Conservation (phyloP, 2,888 invertebrate species). For the Philonicus albiceps region DNA sequence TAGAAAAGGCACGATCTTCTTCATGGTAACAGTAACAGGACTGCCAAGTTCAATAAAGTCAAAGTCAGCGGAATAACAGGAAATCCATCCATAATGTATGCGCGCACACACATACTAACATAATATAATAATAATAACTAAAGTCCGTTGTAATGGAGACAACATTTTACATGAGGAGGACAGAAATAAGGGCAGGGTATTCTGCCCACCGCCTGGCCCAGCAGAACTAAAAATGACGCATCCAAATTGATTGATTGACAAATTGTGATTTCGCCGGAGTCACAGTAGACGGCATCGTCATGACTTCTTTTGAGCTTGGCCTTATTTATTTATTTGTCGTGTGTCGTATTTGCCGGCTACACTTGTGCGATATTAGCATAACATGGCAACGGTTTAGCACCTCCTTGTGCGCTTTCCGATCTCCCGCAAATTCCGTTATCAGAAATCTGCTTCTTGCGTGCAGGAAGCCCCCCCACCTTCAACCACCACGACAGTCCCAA, state of each 20-base stretch:
- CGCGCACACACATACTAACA: background rate
- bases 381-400: conserved; percentile 28
- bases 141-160: conserved; percentile 10
- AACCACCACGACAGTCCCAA: background rate
- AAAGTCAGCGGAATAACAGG: conserved; percentile 22
- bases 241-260: conserved; percentile 40
- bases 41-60: conserved; percentile 34
- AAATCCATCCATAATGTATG: conserved; percentile 26
- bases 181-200: no score
- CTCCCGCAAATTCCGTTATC: background rate
- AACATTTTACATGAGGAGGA: background rate
- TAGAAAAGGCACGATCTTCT: background rate
- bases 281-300: background rate
- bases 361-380: background rate
- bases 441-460: background rate
- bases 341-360: conserved; percentile 2
- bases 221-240: conserved; percentile 21
- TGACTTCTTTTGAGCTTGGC: background rate
- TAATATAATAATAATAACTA: conserved; percentile 2
- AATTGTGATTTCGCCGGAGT: conserved; percentile 1
- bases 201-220: background rate
- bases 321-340: background rate
- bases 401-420: background rate
- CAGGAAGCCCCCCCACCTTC: background rate
- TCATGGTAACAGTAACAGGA: conserved; percentile 3